Percentiles rank a stretch among this genome's conserved stretches.
Conservation (phyloP, 2,888 invertebrate genomes). For the Leucozona laternaria region DNA sequence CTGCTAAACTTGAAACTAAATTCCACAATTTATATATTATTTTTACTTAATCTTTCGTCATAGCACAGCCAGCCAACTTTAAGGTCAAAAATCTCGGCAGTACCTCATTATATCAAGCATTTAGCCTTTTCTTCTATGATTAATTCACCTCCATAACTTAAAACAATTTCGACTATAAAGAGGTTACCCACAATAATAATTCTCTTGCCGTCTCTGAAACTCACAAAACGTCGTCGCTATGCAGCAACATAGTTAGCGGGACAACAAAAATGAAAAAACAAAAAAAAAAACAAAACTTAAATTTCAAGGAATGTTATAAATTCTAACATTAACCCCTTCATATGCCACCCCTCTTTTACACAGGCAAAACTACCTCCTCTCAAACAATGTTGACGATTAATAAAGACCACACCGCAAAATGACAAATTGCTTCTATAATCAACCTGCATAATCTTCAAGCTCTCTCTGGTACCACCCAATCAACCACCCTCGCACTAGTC, state of each 20-base stretch:
- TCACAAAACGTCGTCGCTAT: not conserved
- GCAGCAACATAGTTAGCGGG: slow-evolving; percentile 13
- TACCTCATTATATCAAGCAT: slow-evolving; percentile 37
- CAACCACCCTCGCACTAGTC: slow-evolving; percentile 12
- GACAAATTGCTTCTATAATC: slow-evolving; percentile 75
- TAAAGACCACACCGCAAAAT: slow-evolving; percentile 74
- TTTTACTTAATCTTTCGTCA: not conserved
- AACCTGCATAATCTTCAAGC: slow-evolving; percentile 71
- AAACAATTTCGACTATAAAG: slow-evolving; percentile 41
- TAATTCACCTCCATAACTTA: slow-evolving; percentile 49
- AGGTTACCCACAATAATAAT: slow-evolving; percentile 11
- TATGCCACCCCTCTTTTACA: not conserved
- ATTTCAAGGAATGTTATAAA: slow-evolving; percentile 33
- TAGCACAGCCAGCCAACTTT: slow-evolving; percentile 8
- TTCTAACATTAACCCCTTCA: slow-evolving; percentile 60
- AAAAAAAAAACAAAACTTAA: slow-evolving; percentile 2
- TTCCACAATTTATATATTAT: not conserved
- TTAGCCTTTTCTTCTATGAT: slow-evolving; percentile 41
- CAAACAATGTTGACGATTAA: slow-evolving; percentile 73
- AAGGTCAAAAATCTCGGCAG: slow-evolving; percentile 34
- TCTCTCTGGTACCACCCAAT: no score
- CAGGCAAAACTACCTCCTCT: slow-evolving; percentile 16
- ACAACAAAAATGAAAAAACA: not conserved
- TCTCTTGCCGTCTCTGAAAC: not conserved
- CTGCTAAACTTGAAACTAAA: not conserved